Base-by-base conservation (phyloP, 1,140 invertebrate genomes). In the Leptinotarsa texana region DNA sequence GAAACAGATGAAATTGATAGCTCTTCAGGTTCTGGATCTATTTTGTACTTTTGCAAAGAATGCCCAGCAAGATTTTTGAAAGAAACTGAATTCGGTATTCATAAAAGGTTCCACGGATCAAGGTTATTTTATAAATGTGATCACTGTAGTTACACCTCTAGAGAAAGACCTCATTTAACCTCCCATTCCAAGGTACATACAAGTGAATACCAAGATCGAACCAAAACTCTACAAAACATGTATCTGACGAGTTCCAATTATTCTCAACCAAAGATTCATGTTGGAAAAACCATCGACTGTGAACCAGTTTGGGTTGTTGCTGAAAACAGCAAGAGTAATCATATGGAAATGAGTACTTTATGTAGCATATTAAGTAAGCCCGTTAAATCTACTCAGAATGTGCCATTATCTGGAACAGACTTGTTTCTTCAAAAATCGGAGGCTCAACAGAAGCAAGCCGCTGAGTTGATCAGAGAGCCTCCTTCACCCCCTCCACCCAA, bases 121-220 rank as follows among this genome's bases (percentile, higher is more conserved):
- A 85, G 88, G 17, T 86, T 91, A 68, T 83, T 89, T 8, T 91
- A 91, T 78, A 88, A 91, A 73, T 96, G 95, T 80, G 88, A 91
- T 69, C 90, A 89, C 82, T 96, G 95, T 81, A 91, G 92, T n/a
- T 96, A 94, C 82, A 90, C 92, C 0, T 91, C 93, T 0, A 85
- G 90, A 1, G 91, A 94, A 78, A 89, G 90, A 74, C 87, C 88
- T 1, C 89, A 95, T 81, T 85, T 96, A 13, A 82, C 89, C n/a
- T 88, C 91, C 4, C 95, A 96, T 85, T 86, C 89, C 3, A 90
- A 91, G 79, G 93, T 96, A 0, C 95, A 97, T 83, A 91, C 92
- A 4, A 87, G 90, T 6, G 93, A 95, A 79, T 96, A 96, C 84
- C 91, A 95, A 84, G 90, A 93, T 63, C 90, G 92, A 80, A 94